Percentiles rank a stretch among this genome's conserved stretches.
phyloP scores from a whole-genome alignment of 2,888 invertebrate genomes.

The Trichogramma dendrolimi region DNA sequence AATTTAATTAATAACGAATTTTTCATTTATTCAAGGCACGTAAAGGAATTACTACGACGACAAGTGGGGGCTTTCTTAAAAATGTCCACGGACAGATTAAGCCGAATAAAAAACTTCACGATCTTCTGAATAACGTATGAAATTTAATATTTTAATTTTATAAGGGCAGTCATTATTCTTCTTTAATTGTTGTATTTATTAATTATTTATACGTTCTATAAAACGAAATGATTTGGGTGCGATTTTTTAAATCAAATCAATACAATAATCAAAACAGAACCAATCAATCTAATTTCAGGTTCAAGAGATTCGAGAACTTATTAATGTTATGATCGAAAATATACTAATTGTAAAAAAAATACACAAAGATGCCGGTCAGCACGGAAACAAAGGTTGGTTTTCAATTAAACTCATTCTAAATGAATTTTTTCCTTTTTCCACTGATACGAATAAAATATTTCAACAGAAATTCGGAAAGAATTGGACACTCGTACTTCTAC shows the following conservation, averaged over 20 bases:
- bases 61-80: slow-evolving; percentile 37
- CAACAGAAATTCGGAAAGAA: slow-evolving; percentile 61
- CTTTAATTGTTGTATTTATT: too few species aligned
- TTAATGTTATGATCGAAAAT: slow-evolving; percentile 46
- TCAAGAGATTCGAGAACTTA: slow-evolving; percentile 46
- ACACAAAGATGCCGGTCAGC: slow-evolving; percentile 53
- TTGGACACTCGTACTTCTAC: slow-evolving; percentile 58
- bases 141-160: slow-evolving; percentile 2
- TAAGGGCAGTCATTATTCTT: background rate
- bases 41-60: slow-evolving; percentile 8
- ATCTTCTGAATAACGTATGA: slow-evolving; percentile 34
- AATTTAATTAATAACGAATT: background rate
- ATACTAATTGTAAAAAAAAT: slow-evolving; percentile 46
- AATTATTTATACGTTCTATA: too few species aligned
- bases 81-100: slow-evolving; percentile 42
- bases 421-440: background rate
- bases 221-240: too few species aligned
- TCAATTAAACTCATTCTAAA: background rate
- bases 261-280: background rate
- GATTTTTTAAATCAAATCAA: background rate
- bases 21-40: slow-evolving; percentile 13
- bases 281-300: slow-evolving; percentile 36
- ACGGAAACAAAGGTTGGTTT: slow-evolving; percentile 45
- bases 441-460: background rate
- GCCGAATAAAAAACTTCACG: slow-evolving; percentile 40